These are phyloP conservation scores for Lepus americanus DNA, from an alignment of 2,113 vertebrate species.

Conservation along the genomic window DNA sequence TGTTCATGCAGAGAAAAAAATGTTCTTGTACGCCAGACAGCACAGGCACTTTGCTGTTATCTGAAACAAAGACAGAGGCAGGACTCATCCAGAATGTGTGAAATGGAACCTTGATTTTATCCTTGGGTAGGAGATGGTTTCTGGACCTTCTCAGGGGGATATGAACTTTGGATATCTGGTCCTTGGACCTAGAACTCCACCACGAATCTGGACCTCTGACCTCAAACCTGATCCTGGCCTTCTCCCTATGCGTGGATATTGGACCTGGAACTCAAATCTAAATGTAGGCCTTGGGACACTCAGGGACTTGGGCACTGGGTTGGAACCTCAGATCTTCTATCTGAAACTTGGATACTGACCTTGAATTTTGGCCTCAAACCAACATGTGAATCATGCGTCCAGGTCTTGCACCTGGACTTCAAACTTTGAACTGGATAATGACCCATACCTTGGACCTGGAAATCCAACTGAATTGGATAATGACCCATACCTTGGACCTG, in stretches of 20 bases:
- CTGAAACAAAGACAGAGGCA: not conserved
- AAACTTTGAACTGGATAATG: not conserved
- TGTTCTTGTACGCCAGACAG: not conserved
- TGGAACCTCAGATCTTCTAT: not conserved
- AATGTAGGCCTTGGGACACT: too few relatives aligned
- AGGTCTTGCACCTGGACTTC: not conserved
- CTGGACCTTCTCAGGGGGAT: not conserved
- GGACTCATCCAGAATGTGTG: not conserved
- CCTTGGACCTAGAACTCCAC: too few relatives aligned
- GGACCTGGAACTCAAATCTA: not conserved
- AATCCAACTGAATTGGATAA: not conserved
- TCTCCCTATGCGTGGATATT: not conserved
- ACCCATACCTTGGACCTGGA: not conserved
- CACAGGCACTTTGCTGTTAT: not conserved
- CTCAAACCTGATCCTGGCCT: not conserved
- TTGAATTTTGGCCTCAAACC: not conserved
- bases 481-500: not conserved
- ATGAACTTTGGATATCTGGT: not conserved
- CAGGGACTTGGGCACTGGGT: not conserved
- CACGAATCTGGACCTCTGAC: not conserved
- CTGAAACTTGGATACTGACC: not conserved
- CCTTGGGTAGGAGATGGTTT: not conserved
- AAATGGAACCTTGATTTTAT: not conserved
- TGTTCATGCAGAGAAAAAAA: not conserved
- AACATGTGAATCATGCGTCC: not conserved